Percentiles rank a stretch among this genome's conserved stretches.
Evolutionary conservation across 2,888 invertebrate species (phyloP).

Genomic region (Clunio marinus): DNA sequence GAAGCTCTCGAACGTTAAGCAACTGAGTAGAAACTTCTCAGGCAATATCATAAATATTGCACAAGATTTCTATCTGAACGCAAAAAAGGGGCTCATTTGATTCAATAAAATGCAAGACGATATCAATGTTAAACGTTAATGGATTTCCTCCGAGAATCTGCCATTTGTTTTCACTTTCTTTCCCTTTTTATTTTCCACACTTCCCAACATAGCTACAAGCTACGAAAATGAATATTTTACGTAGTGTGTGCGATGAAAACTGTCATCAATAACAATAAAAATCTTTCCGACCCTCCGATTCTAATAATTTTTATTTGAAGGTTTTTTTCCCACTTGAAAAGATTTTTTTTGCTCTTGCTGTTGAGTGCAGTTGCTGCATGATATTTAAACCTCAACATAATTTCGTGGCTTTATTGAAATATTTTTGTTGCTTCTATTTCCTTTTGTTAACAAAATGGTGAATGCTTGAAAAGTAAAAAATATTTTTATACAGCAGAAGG

Average conservation of each 20-base stretch:
- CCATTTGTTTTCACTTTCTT: conserved; percentile 28
- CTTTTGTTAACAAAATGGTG: conserved; percentile 16
- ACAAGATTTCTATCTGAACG: conserved; percentile 4
- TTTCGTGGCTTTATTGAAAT: conserved; percentile 34
- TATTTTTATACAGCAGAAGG: background rate
- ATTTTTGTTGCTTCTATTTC: background rate
- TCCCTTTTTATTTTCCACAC: conserved; percentile 26
- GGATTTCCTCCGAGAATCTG: conserved; percentile 23
- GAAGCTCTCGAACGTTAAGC: background rate
- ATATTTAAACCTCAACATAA: conserved; percentile 27
- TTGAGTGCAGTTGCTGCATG: conserved; percentile 14
- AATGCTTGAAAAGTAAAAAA: background rate
- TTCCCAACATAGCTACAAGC: background rate
- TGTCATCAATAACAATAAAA: conserved; percentile 31
- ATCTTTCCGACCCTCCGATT: conserved; percentile 12
- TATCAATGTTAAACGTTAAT: conserved; percentile 29
- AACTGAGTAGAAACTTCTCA: background rate
- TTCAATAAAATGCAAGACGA: conserved; percentile 36
- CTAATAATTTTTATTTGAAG: conserved; percentile 32
- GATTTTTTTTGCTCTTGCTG: background rate
- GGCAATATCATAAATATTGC: too few relatives aligned
- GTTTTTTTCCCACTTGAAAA: conserved; percentile 31
- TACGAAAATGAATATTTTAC: background rate
- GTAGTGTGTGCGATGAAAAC: background rate
- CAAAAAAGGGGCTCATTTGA: conserved; percentile 33